Evolutionary conservation across 2,797 vertebrate species (phyloP).

Genomic region (Sylvilagus floridanus): DNA sequence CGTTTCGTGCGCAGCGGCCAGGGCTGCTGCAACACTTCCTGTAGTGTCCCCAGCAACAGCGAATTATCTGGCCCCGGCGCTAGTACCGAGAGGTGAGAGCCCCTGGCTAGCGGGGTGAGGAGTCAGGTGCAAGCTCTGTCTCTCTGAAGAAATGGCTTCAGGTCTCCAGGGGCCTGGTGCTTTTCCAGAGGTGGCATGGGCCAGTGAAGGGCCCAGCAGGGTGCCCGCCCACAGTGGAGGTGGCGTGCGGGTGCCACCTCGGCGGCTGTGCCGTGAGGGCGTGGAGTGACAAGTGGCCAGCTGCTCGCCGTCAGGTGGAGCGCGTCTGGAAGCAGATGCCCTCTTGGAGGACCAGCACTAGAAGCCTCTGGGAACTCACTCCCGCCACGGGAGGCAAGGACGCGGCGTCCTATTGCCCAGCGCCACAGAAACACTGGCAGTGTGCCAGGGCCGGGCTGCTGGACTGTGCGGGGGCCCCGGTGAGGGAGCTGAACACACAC

Average conservation of each 20-base stretch:
- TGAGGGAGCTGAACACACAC: conserved; percentile 59
- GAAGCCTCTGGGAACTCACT: conserved; percentile 66
- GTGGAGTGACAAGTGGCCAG: conserved; percentile 48
- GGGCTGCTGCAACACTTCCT: background rate
- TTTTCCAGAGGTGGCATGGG: background rate
- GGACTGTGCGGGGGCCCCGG: conserved; percentile 46
- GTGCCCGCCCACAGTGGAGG: background rate
- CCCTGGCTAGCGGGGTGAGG: background rate
- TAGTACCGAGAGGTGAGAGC: background rate
- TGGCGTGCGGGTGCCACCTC: background rate
- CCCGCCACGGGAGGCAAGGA: conserved; percentile 51
- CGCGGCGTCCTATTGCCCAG: conserved; percentile 24
- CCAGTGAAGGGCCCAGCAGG: background rate
- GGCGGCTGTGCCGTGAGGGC: background rate
- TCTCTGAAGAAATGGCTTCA: background rate
- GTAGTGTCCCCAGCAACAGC: background rate
- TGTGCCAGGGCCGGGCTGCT: conserved; percentile 58
- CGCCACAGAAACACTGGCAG: conserved; percentile 45
- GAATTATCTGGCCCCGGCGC: background rate
- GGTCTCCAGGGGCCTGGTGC: background rate
- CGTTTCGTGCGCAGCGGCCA: background rate
- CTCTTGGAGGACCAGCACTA: conserved; percentile 65
- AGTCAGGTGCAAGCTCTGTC: background rate
- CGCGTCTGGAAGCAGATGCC: conserved; percentile 60
- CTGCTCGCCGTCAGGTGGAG: conserved; percentile 64